Conservation (phyloP, 2,888 invertebrate species). For the Volucella bombylans region DNA sequence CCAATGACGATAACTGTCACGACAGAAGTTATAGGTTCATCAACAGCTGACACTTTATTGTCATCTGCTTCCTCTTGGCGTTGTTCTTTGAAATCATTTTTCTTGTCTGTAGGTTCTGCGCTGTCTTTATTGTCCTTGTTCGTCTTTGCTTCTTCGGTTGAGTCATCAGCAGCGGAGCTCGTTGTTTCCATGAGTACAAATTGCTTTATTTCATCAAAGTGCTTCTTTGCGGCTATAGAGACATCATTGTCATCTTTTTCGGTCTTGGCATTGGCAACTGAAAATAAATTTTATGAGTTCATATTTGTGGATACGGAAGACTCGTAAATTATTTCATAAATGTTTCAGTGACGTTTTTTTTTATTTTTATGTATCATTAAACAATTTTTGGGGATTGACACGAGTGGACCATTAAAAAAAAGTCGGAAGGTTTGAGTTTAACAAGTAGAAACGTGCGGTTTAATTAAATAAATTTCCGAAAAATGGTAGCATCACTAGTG, state of each 20-base stretch:
- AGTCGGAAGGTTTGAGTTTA: not conserved
- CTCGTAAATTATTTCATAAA: constrained; percentile 35
- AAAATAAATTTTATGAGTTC: constrained; percentile 43
- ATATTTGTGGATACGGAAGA: constrained; percentile 1
- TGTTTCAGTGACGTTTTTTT: constrained; percentile 21
- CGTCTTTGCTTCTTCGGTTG: not conserved
- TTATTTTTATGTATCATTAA: not conserved
- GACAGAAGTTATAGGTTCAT: not conserved
- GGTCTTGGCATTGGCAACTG: constrained; percentile 38
- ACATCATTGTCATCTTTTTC: constrained; percentile 18
- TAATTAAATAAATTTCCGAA: too few relatives aligned
- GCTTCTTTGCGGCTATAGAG: not conserved
- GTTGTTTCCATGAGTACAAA: constrained; percentile 41
- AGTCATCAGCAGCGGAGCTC: not conserved
- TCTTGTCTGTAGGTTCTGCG: not conserved
- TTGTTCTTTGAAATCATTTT: not conserved
- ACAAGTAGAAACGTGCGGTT: too few relatives aligned
- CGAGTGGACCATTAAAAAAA: not conserved
- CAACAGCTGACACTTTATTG: constrained; percentile 6
- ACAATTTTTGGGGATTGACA: not conserved
- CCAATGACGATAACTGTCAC: not conserved
- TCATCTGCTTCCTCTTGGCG: not conserved
- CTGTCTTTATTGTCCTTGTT: constrained; percentile 10
- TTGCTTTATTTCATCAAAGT: constrained; percentile 45
- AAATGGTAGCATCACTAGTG: too few relatives aligned